Evolutionary conservation across 2,113 vertebrate species (phyloP).

Genomic region (Gopherus flavomarginatus): DNA sequence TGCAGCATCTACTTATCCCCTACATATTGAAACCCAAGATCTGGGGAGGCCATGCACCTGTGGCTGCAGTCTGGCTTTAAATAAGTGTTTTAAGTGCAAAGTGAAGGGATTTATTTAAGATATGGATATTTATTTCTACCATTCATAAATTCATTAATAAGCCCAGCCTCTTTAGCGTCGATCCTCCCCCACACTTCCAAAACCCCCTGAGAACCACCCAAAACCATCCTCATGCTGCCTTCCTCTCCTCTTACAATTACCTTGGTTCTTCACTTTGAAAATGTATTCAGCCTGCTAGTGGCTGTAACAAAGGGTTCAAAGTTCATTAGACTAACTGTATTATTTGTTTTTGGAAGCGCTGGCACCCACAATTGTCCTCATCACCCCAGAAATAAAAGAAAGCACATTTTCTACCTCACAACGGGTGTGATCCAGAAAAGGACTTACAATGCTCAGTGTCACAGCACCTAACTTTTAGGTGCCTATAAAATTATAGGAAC

Average conservation of each 20-base stretch:
- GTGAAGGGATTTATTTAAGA: too few species aligned
- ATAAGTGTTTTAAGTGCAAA: too few species aligned
- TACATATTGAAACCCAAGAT: accelerated
- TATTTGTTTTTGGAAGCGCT: not conserved
- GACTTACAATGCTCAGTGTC: too few species aligned
- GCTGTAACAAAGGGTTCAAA: not conserved
- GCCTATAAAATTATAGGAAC: too few species aligned
- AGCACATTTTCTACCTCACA: not conserved
- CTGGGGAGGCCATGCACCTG: not conserved
- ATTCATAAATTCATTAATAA: not conserved
- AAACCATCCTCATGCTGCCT: too few species aligned
- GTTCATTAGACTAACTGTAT: not conserved
- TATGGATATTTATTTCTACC: not conserved
- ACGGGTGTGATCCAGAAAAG: too few species aligned
- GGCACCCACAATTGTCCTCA: not conserved
- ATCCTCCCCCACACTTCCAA: too few species aligned
- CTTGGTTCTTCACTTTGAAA: not conserved
- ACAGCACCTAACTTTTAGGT: too few species aligned
- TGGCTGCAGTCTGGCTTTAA: too few species aligned
- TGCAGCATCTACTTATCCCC: not conserved
- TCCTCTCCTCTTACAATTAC: not conserved
- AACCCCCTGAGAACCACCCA: too few species aligned
- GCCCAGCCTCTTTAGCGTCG: not conserved
- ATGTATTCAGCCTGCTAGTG: not conserved
- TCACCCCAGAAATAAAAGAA: not conserved